These are phyloP conservation scores for Isaurus tuberculatus DNA, from an alignment of 92 coral and sea anemone species.

Conservation along the genomic window DNA sequence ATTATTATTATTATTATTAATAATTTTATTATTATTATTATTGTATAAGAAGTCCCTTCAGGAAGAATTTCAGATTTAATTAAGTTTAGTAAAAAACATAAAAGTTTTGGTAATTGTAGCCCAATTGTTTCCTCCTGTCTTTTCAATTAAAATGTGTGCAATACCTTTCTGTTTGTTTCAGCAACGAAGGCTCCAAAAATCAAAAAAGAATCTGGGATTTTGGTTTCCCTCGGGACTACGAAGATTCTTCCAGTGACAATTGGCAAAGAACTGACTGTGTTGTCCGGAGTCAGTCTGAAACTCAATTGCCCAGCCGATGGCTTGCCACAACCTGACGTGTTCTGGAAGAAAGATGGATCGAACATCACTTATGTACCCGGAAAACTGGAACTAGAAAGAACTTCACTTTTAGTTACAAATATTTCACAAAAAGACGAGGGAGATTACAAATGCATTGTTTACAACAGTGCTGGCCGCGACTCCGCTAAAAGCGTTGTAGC, in stretches of 20 bases:
- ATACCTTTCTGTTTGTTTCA: background rate
- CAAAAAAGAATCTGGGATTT: slow-evolving; percentile 28
- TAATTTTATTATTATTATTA: no score
- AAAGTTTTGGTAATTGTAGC: no score
- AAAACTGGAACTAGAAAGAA: slow-evolving; percentile 31
- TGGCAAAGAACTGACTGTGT: slow-evolving; percentile 68
- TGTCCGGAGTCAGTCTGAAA: slow-evolving; percentile 63
- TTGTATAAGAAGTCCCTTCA: no score
- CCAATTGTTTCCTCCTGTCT: no score
- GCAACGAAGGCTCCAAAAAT: slow-evolving; percentile 73
- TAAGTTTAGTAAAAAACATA: no score
- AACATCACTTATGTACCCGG: slow-evolving; percentile 1
- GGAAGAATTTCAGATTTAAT: no score
- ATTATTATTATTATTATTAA: no score
- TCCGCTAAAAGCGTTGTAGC: slow-evolving; percentile 49
- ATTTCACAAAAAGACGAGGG: slow-evolving; percentile 72
- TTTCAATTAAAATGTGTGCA: background rate
- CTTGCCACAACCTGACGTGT: slow-evolving; percentile 67
- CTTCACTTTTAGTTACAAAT: slow-evolving; percentile 57
- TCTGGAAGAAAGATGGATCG: slow-evolving; percentile 69
- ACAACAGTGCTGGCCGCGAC: slow-evolving; percentile 79
- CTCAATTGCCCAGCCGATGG: slow-evolving; percentile 73
- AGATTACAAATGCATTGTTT: slow-evolving; percentile 73
- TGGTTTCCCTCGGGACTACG: slow-evolving; percentile 35
- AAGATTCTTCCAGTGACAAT: slow-evolving; percentile 53